phyloP scores from a whole-genome alignment of 2,888 invertebrate genomes.

The Yponomeuta sedellus region DNA sequence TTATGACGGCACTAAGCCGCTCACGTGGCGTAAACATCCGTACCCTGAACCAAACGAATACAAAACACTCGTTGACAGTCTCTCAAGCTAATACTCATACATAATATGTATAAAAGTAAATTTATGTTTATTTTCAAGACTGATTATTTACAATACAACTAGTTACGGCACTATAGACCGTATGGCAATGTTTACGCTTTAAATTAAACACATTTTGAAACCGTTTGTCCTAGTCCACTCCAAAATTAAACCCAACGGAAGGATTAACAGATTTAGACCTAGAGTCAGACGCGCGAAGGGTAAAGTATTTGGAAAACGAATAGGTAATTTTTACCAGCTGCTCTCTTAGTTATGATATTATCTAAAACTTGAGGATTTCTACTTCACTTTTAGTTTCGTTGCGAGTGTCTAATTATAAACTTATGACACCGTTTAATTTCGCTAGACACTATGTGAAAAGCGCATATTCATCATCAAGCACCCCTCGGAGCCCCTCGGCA shows the following conservation, averaged over 20 bases:
- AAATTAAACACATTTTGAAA: slow-evolving; percentile 49
- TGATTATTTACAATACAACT: slow-evolving; percentile 48
- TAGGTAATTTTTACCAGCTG: no score
- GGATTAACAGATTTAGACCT: not conserved
- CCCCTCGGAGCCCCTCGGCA: no score
- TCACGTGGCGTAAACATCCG: slow-evolving; percentile 53
- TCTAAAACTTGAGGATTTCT: no score
- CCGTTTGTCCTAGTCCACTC: slow-evolving; percentile 28
- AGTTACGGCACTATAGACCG: slow-evolving; percentile 41
- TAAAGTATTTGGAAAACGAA: not conserved
- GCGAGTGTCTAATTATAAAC: not conserved
- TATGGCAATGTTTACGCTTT: slow-evolving; percentile 70
- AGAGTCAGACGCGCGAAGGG: not conserved
- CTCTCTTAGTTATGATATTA: no score
- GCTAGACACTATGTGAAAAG: no score
- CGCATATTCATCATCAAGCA: no score
- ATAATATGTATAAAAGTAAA: slow-evolving; percentile 49
- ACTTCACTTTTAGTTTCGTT: no score
- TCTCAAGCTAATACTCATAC: slow-evolving; percentile 61
- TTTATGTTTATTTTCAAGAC: slow-evolving; percentile 45
- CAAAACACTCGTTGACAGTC: slow-evolving; percentile 55
- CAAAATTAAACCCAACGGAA: slow-evolving; percentile 29
- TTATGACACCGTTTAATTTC: not conserved
- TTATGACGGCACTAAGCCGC: slow-evolving; percentile 55
- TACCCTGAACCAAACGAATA: slow-evolving; percentile 45